Evolutionary conservation across 2,113 vertebrate genomes (phyloP), one percentile per base, ranked within the genome.

Genomic region (Plestiodon gilberti): DNA sequence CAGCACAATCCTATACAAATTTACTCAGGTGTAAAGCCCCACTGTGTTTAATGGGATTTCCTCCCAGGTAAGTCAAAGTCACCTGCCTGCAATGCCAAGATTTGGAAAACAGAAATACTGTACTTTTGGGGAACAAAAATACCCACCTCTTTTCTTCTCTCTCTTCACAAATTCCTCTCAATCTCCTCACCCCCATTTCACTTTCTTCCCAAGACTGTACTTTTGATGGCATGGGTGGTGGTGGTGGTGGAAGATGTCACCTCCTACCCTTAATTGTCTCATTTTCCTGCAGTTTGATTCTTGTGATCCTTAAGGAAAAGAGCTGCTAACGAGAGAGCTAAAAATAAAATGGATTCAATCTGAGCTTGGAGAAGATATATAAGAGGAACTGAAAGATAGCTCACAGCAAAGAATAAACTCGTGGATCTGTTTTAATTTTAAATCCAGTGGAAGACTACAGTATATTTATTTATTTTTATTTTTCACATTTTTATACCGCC

Each of bases 241-340:
- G n/a, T n/a, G n/a, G n/a, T n/a, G n/a, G n/a, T n/a, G n/a, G 33
- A 17, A 9, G 92, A 83, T 11, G 23, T 69, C 15, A 48, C 18
- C 40, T 93, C 86, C 78, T 81, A 83, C 59, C 40, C 74, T 88
- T 86, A 69, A 89, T 3, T 65, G 81, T 81, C 67, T 38, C 77
- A 59, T 76, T 90, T 86, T 84, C 28, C 78, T 0, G 73, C 87
- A 80, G 30, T 55, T 89, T 89, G 81, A 57, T 74, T 90, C 86
- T 75, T 91, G 59, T 77, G 75, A 88, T 88, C 73, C 35, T 90
- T 83, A 70, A 92, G 70, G 15, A 86, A 92, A 84, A 92, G 25
- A 62, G 65, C 65, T 43, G 64, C 57, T 85, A 91, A 92, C 67
- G 85, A 84, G n/a, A 71, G 17, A 88, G 57, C 33, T 73, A 81